phyloP scores from a whole-genome alignment of 2,888 invertebrate species.

The Philaethria dido region DNA sequence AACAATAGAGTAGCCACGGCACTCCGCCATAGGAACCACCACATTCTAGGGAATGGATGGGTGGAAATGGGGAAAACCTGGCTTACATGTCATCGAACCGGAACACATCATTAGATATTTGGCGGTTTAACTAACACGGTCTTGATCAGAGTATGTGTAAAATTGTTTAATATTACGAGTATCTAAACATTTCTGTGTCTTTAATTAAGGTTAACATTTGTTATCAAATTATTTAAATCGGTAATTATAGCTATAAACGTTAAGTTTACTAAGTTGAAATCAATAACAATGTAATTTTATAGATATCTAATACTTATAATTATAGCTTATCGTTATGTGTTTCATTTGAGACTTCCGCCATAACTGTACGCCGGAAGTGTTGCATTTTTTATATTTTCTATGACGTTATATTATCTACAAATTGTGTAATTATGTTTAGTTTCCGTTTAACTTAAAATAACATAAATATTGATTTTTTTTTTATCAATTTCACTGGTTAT shows the following conservation, averaged over 20 bases:
- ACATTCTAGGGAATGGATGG: too few relatives aligned
- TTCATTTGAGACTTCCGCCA: conserved; percentile 14
- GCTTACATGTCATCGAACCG: too few relatives aligned
- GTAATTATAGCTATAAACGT: background rate
- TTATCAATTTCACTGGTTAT: background rate
- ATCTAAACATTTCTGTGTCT: too few relatives aligned
- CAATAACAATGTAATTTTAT: conserved; percentile 8
- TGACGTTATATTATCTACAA: conserved; percentile 11
- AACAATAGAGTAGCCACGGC: too few relatives aligned
- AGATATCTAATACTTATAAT: conserved; percentile 5
- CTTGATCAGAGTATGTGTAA: too few relatives aligned
- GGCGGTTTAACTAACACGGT: too few relatives aligned
- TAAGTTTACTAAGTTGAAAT: background rate
- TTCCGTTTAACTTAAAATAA: conserved; percentile 7
- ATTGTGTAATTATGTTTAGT: conserved; percentile 2
- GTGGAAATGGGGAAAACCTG: too few relatives aligned
- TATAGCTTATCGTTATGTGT: background rate
- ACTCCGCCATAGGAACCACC: too few relatives aligned
- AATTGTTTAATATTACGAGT: too few relatives aligned
- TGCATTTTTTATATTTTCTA: conserved; percentile 2
- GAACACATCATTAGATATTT: too few relatives aligned
- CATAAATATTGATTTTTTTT: background rate
- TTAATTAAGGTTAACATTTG: background rate
- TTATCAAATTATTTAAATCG: background rate
- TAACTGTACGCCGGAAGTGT: conserved; percentile 12